A percentile compares a stretch with the other conserved stretches of the same genome.
phyloP scores from a whole-genome alignment of 2,113 vertebrate genomes.

The Oxyruncus cristatus region DNA sequence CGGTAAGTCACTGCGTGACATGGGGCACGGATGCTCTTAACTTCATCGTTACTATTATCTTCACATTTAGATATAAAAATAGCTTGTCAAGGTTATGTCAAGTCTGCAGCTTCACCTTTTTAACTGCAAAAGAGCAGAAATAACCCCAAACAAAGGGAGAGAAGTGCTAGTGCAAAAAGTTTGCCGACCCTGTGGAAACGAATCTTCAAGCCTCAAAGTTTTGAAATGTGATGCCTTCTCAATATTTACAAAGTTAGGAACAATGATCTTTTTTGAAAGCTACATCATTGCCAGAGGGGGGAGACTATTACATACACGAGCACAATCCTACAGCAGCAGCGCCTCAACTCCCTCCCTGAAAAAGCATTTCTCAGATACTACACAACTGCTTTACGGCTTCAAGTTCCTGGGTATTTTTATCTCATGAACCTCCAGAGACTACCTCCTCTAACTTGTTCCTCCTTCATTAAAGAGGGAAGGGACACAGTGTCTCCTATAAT shows the following conservation, averaged over 20 bases:
- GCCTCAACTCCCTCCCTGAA: not conserved
- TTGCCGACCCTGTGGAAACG: not conserved
- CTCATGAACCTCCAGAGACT: constrained; percentile 2
- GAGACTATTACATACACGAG: constrained; percentile 56
- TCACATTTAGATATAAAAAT: not conserved
- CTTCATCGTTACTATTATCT: not conserved
- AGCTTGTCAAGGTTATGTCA: not conserved
- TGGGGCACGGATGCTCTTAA: not conserved
- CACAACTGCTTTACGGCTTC: not conserved
- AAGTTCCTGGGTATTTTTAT: constrained; percentile 30
- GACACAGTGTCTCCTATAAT: not conserved
- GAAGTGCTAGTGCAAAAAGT: not conserved
- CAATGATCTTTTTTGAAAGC: not conserved
- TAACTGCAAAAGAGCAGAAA: not conserved
- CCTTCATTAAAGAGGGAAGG: constrained; percentile 2
- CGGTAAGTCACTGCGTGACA: not conserved
- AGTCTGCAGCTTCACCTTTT: not conserved
- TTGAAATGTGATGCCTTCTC: not conserved
- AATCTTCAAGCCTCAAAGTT: not conserved
- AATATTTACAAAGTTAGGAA: not conserved
- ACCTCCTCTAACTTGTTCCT: not conserved
- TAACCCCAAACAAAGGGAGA: not conserved
- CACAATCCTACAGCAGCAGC: not conserved
- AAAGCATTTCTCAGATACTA: not conserved
- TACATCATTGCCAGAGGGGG: constrained; percentile 61